A percentile compares a stretch with the other conserved stretches of the same genome.
phyloP scores from a whole-genome alignment of 2,888 invertebrate genomes.

The Julus scanicus region DNA sequence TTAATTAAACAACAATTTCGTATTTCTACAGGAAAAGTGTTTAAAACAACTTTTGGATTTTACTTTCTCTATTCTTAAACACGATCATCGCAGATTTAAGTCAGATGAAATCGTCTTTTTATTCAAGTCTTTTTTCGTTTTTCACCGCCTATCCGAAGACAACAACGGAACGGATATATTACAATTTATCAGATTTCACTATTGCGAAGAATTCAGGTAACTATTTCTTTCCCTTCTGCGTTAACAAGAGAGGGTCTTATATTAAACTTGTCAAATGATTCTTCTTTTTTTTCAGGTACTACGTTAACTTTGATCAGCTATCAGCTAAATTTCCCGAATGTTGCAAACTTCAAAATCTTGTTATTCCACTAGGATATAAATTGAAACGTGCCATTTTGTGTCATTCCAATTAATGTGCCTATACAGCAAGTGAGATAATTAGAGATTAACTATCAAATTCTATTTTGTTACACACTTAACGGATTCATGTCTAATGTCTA shows the following conservation, averaged over 20 bases:
- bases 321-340: neutral
- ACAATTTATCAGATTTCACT: neutral
- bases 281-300: neutral
- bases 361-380: neutral
- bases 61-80: neutral
- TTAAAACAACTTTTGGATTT: neutral
- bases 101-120: neutral
- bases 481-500: no score
- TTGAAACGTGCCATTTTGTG: neutral
- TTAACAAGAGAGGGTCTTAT: neutral
- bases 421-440: no score
- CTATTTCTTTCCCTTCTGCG: neutral
- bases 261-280: neutral
- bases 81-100: neutral
- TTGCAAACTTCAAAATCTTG: neutral
- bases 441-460: no score
- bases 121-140: neutral
- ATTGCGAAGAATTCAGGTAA: constrained; percentile 2
- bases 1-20: neutral
- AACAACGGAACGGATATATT: neutral
- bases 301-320: neutral
- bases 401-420: neutral
- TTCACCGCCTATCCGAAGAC: neutral
- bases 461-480: no score
- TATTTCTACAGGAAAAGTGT: neutral